Base-by-base conservation (phyloP, 2,113 vertebrate genomes). In the Naja naja region DNA sequence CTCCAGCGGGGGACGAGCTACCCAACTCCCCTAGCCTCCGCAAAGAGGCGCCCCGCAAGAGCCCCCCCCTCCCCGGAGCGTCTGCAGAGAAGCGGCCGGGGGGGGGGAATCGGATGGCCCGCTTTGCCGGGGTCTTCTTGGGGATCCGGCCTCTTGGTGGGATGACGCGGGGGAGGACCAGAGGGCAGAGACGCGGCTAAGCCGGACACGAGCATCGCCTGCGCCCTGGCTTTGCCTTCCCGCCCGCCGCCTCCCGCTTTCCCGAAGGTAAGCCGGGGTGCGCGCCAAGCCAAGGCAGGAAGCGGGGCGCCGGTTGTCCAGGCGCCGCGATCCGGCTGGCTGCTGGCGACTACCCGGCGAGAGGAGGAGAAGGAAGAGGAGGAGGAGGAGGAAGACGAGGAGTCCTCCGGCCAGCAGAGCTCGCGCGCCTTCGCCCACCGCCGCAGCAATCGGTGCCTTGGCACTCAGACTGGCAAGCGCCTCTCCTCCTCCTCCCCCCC, bases 41-140 rank as follows among this genome's bases (percentile, higher is more conserved):
- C 90, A 64, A 95, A 97, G 98, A 96, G 98, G 98, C 97, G 97
- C 97, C 91, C 54, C 34, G 94, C 95, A 95, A 97, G 96, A 91
- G 95, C 96, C 10, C 97, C 5, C 5, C 6, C 20, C 1, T 0
- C 53, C 18, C 30, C 27, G 4, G 93, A 97, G 98, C 96, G 98
- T 97, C 96, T 89, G 94, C 88, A 89, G 94, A 93, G 93, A 86
- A 96, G 85, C 9, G 16, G 54, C 54, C 47, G 45, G 47, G 47
- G 47, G 47, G 8, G 1, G 39, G 30, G 3, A 34, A 34, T 53
- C 3, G 74, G 64, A 25, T 9, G n/a, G 39, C 30, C 90, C 74
- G 81, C 39, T 74, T 74, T 0, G 64, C n/a, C 12, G 30, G 64
- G 12, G 4, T 16, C 30, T 14, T 5, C 47, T 9, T 1, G 11